A percentile compares a stretch with the other conserved stretches of the same genome.
Conservation (phyloP, 64 coral and sea anemone species). For the Acropora yongei region DNA sequence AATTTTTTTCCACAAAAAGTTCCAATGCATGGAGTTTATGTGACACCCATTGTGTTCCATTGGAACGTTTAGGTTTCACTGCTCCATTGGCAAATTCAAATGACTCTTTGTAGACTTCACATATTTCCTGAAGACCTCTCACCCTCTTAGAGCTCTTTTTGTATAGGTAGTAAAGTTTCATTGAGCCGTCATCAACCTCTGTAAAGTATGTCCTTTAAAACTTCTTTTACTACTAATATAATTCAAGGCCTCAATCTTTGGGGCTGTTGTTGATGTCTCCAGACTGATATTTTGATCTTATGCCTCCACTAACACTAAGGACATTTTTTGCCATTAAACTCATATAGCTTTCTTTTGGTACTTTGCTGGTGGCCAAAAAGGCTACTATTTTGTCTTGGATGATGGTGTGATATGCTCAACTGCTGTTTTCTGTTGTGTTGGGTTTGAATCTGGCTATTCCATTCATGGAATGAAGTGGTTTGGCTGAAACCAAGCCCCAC, state of each 20-base stretch:
- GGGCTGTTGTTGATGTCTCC: not conserved
- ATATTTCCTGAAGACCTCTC: slow-evolving; percentile 39
- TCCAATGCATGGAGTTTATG: slow-evolving; percentile 59
- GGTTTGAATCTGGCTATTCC: no score
- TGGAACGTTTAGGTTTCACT: slow-evolving; percentile 55
- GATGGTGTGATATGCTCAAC: no score
- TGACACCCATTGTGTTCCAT: slow-evolving; percentile 55
- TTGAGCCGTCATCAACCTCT: slow-evolving; percentile 51
- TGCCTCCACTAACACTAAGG: no score
- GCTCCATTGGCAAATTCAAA: slow-evolving; percentile 55
- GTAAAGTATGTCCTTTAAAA: slow-evolving; percentile 52
- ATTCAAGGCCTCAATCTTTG: no score
- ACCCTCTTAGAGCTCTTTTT: slow-evolving; percentile 65
- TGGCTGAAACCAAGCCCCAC: no score
- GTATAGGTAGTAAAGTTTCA: slow-evolving; percentile 60
- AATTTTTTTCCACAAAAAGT: slow-evolving; percentile 63
- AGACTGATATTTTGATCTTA: no score
- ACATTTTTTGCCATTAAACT: no score
- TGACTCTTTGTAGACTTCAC: slow-evolving; percentile 31
- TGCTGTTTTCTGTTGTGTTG: no score
- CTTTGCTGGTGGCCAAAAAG: no score
- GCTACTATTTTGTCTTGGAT: no score
- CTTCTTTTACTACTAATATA: slow-evolving; percentile 47
- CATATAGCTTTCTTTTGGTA: no score
- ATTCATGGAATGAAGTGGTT: no score